Conservation (phyloP, 2,888 invertebrate species). For the Parnassius glacialis region DNA sequence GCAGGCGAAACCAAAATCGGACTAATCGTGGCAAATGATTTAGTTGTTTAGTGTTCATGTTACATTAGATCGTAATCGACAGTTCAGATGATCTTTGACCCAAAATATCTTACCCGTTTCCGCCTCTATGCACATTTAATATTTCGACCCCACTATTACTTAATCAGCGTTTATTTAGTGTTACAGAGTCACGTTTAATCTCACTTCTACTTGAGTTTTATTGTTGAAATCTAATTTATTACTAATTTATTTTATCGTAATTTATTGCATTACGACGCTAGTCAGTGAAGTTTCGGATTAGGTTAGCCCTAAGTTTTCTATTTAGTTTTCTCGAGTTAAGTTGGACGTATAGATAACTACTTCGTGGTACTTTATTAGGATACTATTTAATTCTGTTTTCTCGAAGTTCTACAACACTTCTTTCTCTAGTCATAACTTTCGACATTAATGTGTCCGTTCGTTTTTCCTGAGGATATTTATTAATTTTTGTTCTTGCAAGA, state of each 20-base stretch:
- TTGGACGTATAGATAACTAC: slow-evolving; percentile 43
- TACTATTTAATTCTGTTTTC: slow-evolving; percentile 56
- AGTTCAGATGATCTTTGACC: slow-evolving; percentile 57
- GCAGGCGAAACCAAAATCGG: slow-evolving; percentile 36
- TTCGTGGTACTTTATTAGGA: slow-evolving; percentile 49
- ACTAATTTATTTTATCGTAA: slow-evolving; percentile 52
- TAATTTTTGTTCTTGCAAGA: slow-evolving; percentile 14
- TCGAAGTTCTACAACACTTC: slow-evolving; percentile 48
- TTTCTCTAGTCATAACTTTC: slow-evolving; percentile 65
- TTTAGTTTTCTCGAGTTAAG: slow-evolving; percentile 47
- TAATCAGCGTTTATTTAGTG: slow-evolving; percentile 34
- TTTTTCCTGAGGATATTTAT: slow-evolving; percentile 29
- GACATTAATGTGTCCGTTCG: slow-evolving; percentile 47
- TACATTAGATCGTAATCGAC: slow-evolving; percentile 74
- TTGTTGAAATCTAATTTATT: slow-evolving; percentile 60
- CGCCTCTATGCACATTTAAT: slow-evolving; percentile 63
- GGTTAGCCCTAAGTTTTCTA: slow-evolving; percentile 50
- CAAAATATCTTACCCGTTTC: slow-evolving; percentile 60
- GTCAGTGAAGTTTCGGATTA: slow-evolving; percentile 69
- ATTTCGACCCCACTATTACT: slow-evolving; percentile 53
- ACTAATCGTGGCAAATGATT: slow-evolving; percentile 61
- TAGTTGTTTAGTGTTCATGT: slow-evolving; percentile 80
- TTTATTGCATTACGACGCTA: slow-evolving; percentile 67
- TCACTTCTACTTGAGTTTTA: slow-evolving; percentile 29
- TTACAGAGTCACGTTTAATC: slow-evolving; percentile 16